These are phyloP conservation scores for Rhodeus uyekii DNA, from an alignment of 2,797 vertebrate species.

Conservation along the genomic window DNA sequence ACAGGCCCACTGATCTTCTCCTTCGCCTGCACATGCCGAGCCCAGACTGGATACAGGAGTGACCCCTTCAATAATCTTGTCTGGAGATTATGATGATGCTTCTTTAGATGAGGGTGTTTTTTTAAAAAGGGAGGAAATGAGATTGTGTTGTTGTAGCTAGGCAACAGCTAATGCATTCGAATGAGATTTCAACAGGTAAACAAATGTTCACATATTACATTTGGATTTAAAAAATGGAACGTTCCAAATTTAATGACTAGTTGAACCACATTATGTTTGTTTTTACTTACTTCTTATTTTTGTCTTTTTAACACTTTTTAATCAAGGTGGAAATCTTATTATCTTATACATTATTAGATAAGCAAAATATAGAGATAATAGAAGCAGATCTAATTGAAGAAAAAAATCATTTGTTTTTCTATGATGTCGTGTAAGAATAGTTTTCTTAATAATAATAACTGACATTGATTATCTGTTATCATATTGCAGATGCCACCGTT, in stretches of 20 bases:
- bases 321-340: not conserved
- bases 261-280: not conserved
- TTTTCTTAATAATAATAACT: no score
- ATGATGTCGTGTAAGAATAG: no score
- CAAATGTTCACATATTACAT: slow-evolving; percentile 30
- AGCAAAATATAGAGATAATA: no score
- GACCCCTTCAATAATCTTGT: slow-evolving; percentile 75
- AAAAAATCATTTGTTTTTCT: no score
- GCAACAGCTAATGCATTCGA: slow-evolving; percentile 69
- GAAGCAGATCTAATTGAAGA: no score
- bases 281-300: not conserved
- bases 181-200: slow-evolving; percentile 64
- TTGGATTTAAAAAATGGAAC: not conserved
- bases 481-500: not conserved
- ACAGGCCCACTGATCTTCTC: slow-evolving; percentile 50
- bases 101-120: slow-evolving; percentile 67
- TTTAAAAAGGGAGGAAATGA: slow-evolving; percentile 27
- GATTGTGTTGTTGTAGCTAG: slow-evolving; percentile 65
- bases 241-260: not conserved
- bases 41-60: slow-evolving; percentile 73
- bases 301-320: not conserved
- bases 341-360: not conserved
- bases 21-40: slow-evolving; percentile 67
- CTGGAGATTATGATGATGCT: slow-evolving; percentile 77
- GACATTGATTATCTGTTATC: not conserved